These are phyloP conservation scores for Psilopogon haemacephalus DNA, from an alignment of 2,113 vertebrate species.

Conservation along the genomic window DNA sequence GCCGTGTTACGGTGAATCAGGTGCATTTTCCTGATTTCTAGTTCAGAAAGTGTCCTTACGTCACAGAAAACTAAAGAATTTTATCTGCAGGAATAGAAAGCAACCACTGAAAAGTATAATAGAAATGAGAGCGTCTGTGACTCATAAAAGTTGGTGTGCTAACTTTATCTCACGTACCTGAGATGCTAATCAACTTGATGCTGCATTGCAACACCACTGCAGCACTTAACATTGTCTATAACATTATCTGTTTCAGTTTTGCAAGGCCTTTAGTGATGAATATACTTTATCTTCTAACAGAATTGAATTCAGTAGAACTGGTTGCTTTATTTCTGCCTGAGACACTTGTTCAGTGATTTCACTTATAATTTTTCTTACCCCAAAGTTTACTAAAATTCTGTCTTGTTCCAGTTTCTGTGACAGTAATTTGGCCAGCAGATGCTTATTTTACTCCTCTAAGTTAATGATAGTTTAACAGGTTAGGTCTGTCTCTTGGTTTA, in stretches of 20 bases:
- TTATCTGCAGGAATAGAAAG: neutral
- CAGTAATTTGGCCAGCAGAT: neutral
- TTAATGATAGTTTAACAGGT: neutral
- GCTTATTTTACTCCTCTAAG: neutral
- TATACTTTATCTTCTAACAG: neutral
- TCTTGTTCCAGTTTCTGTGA: neutral
- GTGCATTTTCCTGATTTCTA: neutral
- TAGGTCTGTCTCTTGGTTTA: neutral
- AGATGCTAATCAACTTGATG: neutral
- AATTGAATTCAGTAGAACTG: neutral
- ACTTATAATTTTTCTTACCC: neutral
- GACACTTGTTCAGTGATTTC: neutral
- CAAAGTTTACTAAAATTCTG: neutral
- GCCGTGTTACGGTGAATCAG: neutral
- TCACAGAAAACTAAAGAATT: neutral
- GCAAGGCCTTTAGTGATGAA: neutral
- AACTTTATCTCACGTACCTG: neutral
- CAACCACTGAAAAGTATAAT: neutral
- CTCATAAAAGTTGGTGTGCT: neutral
- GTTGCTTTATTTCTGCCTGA: neutral
- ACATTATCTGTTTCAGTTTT: neutral
- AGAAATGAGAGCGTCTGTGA: neutral
- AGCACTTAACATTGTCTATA: neutral
- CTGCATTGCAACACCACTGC: neutral
- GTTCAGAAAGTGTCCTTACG: neutral